Base-by-base conservation (phyloP, 2,113 vertebrate genomes). In the Actenoides lindsayi region DNA sequence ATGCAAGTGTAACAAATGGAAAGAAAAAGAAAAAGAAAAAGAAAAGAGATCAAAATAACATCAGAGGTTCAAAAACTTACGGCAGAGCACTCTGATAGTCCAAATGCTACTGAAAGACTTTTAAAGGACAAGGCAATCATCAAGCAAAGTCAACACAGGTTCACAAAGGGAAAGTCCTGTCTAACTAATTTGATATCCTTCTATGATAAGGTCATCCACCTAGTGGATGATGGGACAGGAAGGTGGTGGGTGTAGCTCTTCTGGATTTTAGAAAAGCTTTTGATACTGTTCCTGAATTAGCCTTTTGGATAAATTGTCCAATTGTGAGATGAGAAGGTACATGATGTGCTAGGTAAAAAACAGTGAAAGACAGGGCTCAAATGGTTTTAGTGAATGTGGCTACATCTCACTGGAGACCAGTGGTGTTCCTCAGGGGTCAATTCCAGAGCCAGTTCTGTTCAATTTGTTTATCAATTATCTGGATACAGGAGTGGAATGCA, bases 321-420 rank as follows among this genome's bases (percentile, higher is more conserved):
- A 2, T 11, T 63, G 12, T 53, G n/a, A 28, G 9, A 54, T 62
- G 48, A 79, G n/a, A 35, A 62, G 13, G 59, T 62, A 53, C 19
- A 15, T 0, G 0, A 8, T 39, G 2, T 1, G 5, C 19, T 59
- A 24, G 4, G 2, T 41, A 33, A 86, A 82, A 46, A 56, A 31
- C 11, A 41, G 35, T 31, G 64, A 63, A 84, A 3, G 12, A 2
- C 14, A 50, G 48, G 7, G 13, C 16, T 83, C 20, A 48, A 15
- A 35, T 9, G 23, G 5, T 11, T 68, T 27, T 18, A 67, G 31
- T 27, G 33, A 89, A 51, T 23, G 25, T 8, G 7, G 7, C 24
- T 83, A 21, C 35, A 31, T 63, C 48, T 62, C 20, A 3, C 56
- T 63, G 57, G 64, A 6, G 17, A 35, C 11, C 4, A 69, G 13